phyloP scores from a whole-genome alignment of 2,113 vertebrate species.

The Micronycteris hirsuta region DNA sequence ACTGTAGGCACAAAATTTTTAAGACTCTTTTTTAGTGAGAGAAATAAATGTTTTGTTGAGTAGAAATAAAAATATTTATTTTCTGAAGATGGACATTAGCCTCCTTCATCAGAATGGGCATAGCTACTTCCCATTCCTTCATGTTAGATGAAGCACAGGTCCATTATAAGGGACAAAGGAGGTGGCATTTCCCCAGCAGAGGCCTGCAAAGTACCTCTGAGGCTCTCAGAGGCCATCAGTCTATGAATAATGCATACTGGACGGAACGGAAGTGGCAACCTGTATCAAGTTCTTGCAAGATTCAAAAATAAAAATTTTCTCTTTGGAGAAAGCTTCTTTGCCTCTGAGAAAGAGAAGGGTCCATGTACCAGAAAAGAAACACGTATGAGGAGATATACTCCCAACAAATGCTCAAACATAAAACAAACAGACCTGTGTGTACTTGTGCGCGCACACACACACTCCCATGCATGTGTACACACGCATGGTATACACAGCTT shows the following conservation, averaged over 20 bases:
- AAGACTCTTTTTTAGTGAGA: constrained; percentile 69
- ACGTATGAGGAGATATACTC: constrained; percentile 63
- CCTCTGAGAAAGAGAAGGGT: constrained; percentile 79
- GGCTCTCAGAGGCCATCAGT: constrained; percentile 75
- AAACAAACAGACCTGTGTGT: not conserved
- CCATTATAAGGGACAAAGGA: constrained; percentile 61
- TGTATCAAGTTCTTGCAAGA: constrained; percentile 82
- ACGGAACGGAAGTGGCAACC: constrained; percentile 72
- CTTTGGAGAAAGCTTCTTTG: constrained; percentile 81
- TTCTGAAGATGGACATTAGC: constrained; percentile 68
- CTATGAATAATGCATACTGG: constrained; percentile 78
- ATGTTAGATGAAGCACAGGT: constrained; percentile 64
- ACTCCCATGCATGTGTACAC: not conserved
- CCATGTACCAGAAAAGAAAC: constrained; percentile 71
- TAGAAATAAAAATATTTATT: constrained; percentile 81
- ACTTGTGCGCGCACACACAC: accelerated
- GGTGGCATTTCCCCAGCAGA: constrained; percentile 71
- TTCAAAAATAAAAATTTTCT: constrained; percentile 84
- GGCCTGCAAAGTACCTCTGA: constrained; percentile 76
- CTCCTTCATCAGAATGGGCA: constrained; percentile 71
- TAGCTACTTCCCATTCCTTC: constrained; percentile 56
- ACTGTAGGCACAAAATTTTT: constrained; percentile 55
- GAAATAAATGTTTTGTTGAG: constrained; percentile 78
- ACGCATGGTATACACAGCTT: not conserved
- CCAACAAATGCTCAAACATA: constrained; percentile 44